Evolutionary conservation across 1,140 invertebrate genomes (phyloP), one percentile per base, ranked within the genome.

Genomic region (Drosophila parvula): DNA sequence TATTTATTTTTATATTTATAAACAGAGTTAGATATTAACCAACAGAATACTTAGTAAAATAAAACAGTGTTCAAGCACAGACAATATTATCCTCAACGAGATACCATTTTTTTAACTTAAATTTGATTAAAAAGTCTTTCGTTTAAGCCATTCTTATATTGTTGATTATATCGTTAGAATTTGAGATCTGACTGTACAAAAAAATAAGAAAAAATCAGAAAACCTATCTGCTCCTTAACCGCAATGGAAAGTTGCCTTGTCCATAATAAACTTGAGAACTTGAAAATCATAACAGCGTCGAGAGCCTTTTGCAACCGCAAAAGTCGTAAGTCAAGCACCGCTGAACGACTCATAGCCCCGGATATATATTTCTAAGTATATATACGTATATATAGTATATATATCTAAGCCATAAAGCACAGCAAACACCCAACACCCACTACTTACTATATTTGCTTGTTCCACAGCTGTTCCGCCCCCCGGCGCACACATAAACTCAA

Each of bases 241-340:
- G 74, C 83, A 88, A 79, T 78, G 71, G 76, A 69, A 73, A 82
- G 67, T 67, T 81, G 69, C 16, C 30, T 28, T 28, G 28, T n/a
- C 34, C 65, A 40, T 78, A 80, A 78, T 78, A 85, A 86, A 86
- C 73, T 84, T 81, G 67, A 41, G 78, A 78, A 77, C 76, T 81
- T 64, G 65, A 64, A 88, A 88, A 88, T 88, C 83, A 86, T 88
- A 88, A 82, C 83, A 88, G 62, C 70, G 78, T 50, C 64, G 43
- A 75, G 69, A 62, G 74, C 56, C 68, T 80, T 85, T 79, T 60
- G 82, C 51, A 81, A 86, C 82, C 82, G 71, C 83, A 86, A 86
- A 78, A 86, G 83, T 88, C 84, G 79, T 88, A 86, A 86, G 83
- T 88, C 83, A 86, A 86, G 86, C 76, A 82, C 30, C 74, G 61